Evolutionary conservation across 2,113 vertebrate species (phyloP).

Genomic region (Eclectus roratus): DNA sequence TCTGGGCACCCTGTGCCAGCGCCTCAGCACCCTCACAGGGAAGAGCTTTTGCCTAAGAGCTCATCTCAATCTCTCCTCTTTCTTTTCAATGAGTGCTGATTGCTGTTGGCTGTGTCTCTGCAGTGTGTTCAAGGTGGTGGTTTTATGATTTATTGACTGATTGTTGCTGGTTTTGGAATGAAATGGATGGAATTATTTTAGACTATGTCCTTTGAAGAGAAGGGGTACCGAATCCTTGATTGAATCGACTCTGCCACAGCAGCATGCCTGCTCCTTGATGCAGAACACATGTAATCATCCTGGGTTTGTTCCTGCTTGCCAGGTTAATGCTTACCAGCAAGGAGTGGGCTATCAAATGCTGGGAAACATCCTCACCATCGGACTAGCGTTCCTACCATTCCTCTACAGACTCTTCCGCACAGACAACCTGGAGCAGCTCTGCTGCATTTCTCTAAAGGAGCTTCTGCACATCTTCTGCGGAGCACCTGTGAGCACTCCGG

Average conservation of each 20-base stretch:
- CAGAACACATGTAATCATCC: not conserved
- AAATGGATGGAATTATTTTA: not conserved
- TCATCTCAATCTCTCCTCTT: not conserved
- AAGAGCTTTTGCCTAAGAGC: not conserved
- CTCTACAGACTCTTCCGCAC: slow-evolving; percentile 83
- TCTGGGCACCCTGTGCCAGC: not conserved
- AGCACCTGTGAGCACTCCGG: slow-evolving; percentile 58
- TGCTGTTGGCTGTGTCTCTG: not conserved
- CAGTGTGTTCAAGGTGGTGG: not conserved
- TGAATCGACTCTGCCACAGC: not conserved
- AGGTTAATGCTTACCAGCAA: slow-evolving; percentile 94
- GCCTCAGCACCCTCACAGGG: not conserved
- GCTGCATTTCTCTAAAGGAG: slow-evolving; percentile 75
- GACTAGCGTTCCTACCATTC: slow-evolving; percentile 87
- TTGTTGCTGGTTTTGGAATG: not conserved
- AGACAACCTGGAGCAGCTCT: slow-evolving; percentile 79
- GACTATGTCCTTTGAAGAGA: not conserved
- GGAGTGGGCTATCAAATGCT: slow-evolving; percentile 91
- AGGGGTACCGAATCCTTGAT: not conserved
- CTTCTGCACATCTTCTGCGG: slow-evolving; percentile 80
- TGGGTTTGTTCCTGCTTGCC: not conserved
- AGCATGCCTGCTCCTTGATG: not conserved
- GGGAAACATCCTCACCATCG: slow-evolving; percentile 83
- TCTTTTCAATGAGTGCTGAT: not conserved
- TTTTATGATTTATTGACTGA: not conserved